A percentile compares a stretch with the other conserved stretches of the same genome.
Conservation (phyloP, 2,113 vertebrate genomes). For the Aldabrachelys gigantea region DNA sequence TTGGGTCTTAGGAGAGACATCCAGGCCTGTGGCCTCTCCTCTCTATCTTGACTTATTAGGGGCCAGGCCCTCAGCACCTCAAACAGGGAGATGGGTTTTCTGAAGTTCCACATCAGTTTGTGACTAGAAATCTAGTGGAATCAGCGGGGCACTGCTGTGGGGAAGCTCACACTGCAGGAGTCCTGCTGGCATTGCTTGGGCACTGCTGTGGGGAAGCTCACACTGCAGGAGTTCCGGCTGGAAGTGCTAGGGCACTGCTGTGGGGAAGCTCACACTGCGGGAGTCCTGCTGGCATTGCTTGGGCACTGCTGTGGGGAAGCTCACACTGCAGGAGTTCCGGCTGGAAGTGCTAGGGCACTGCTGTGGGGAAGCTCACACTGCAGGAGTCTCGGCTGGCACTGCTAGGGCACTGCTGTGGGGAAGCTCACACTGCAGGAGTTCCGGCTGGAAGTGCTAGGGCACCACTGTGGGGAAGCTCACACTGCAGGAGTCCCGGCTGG, state of each 20-base stretch:
- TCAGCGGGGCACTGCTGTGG: neutral
- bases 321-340: neutral
- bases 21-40: neutral
- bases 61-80: neutral
- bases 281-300: neutral
- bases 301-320: neutral
- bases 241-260: neutral
- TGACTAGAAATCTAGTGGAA: neutral
- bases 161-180: neutral
- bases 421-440: neutral
- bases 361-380: neutral
- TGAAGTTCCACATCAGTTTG: neutral
- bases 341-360: neutral
- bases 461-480: neutral
- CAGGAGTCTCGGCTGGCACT: neutral
- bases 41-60: neutral
- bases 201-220: neutral
- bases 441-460: neutral
- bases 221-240: neutral
- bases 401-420: neutral
- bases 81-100: neutral
- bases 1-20: neutral
- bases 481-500: neutral
- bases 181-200: neutral
- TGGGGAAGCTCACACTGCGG: neutral